Conservation (phyloP, 2,113 vertebrate species). For the Marmota monax region DNA sequence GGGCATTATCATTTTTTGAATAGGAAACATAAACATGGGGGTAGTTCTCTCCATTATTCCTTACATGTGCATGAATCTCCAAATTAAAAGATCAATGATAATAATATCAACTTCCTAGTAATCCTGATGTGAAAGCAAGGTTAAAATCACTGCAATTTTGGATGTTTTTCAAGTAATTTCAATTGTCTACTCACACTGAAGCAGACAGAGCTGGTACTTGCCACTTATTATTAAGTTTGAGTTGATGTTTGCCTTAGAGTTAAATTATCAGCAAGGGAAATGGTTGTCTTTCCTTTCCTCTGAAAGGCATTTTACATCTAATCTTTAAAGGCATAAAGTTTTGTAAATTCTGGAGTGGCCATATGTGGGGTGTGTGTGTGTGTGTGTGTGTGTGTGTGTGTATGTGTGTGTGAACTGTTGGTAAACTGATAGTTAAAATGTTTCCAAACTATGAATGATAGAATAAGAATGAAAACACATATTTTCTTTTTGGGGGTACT, state of each 20-base stretch:
- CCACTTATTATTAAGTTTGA: neutral
- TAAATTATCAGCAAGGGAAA: neutral
- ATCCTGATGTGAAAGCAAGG: neutral
- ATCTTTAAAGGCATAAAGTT: neutral
- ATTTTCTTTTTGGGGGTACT: neutral
- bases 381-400: neutral
- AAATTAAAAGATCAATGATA: neutral
- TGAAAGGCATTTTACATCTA: neutral
- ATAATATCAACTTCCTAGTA: neutral
- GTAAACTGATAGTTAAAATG: neutral
- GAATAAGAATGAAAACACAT: neutral
- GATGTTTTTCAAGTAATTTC: neutral
- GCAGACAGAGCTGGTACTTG: neutral
- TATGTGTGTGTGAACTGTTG: neutral
- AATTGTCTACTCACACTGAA: neutral
- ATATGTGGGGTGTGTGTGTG: neutral
- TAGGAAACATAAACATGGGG: neutral
- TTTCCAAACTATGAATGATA: neutral
- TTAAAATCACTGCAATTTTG: neutral
- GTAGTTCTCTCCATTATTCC: neutral
- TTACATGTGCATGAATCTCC: neutral
- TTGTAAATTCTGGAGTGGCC: neutral
- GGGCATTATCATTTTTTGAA: neutral
- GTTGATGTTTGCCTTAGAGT: neutral
- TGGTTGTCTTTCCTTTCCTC: neutral